Base-by-base conservation (phyloP, 2,888 invertebrate genomes). In the Drosophila kanekoi region DNA sequence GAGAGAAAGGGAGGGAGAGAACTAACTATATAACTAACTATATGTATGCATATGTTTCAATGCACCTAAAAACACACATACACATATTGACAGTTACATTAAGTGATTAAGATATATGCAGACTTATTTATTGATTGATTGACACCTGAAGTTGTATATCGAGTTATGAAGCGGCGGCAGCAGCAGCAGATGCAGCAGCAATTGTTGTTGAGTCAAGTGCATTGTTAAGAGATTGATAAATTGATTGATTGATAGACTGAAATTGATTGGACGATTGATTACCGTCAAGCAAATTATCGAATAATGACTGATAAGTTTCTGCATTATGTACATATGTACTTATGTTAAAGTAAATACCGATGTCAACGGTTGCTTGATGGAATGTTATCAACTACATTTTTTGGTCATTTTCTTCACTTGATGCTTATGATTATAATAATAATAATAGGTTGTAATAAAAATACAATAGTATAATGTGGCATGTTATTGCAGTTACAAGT, bases 141-240 rank as follows among this genome's bases (percentile, higher is more conserved):
- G 40, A 72, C 56, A 57, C 35, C 44, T 33, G 33, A 56, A 62
- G 64, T 56, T 68, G 61, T 48, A 48, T 61, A 53, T 60, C 54
- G 56, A 60, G 56, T 56, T 63, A 70, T 63, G 60, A 70, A 72
- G 75, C 72, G 72, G 70, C 67, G 77, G 83, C 69, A 74, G 65
- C 72, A 61, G 54, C 69, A 70, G 51, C 63, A 71, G 63, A 60
- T 65, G 70, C 66, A 69, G 73, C 64, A 81, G 89, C 77, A 72
- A 51, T 72, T 69, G 63, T 64, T 68, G 63, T 72, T 74, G 72
- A 62, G 63, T 61, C 56, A 49, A 65, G 73, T 72, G 81, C 68
- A 47, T 65, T 74, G 47, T 68, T 70, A 69, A 52, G 51, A 67
- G 59, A 40, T 62, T 62, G 44, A 37, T 44, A 68, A 58, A 33